Base-by-base conservation (phyloP, 1,140 invertebrate genomes). In the Diorhabda elongata region DNA sequence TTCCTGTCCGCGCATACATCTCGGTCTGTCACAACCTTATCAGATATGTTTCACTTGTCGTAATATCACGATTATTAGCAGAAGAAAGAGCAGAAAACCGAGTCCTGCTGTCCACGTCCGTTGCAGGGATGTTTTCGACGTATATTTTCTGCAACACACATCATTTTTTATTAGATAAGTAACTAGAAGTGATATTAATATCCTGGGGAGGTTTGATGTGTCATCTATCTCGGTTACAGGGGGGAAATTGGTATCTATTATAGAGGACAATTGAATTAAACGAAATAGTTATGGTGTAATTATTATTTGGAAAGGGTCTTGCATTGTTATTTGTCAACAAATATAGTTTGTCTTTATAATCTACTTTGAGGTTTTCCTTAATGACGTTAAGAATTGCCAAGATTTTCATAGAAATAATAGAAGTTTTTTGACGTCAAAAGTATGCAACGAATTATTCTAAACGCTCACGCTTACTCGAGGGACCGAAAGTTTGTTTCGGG, bases 31-130 rank as follows among this genome's bases (percentile, higher is more conserved):
- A 44, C 58, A 44, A 8, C 43, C 69, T 70, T 70, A 70, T 70
- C 69, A 56, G 69, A 70, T 70, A 65, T 70, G 69, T 70, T 70
- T 66, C 62, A 70, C 69, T 70, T 70, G 69, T 70, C 69, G 69
- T 65, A 70, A 70, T 70, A 70, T 67, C 64, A 56, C 45, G 61
- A 60, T 70, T 67, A 70, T 70, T 70, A 70, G 65, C 60, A 62
- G 61, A 43, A 62, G 61, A 42, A 62, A 44, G 44, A 60, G 61
- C 43, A 62, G 43, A 8, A 62, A 62, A 62, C 42, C 44, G 43
- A 62, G 44, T 62, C 42, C 47, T 52, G 47, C 3, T 52, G 47
- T 52, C 47, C 47, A 52, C n/a, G 42, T 44, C 61, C 42, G 61
- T 62, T 62, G 61, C 61, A 62, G 44, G 44, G 44, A 11, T 9